phyloP scores from a whole-genome alignment of 1,140 invertebrate species.

The Drosophila sulfurigaster region DNA sequence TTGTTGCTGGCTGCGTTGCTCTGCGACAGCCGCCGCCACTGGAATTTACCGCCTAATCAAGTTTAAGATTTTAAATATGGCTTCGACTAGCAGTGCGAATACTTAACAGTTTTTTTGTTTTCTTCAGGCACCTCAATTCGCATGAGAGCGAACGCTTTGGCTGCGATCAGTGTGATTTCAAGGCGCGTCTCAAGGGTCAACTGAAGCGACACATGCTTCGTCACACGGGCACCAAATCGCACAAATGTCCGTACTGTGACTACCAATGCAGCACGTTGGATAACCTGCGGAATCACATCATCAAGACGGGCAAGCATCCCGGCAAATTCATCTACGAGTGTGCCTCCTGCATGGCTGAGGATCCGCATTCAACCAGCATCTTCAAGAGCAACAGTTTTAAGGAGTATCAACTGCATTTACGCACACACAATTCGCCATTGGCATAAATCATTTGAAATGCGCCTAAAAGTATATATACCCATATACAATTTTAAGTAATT shows the following conservation, averaged over 20 bases:
- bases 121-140: conserved; percentile 61
- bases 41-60: conserved; percentile 74
- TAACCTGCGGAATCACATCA: conserved; percentile 94
- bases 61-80: conserved; percentile 74
- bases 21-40: conserved; percentile 61
- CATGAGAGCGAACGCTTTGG: conserved; percentile 85
- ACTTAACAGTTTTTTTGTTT: conserved; percentile 22
- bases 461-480: not conserved
- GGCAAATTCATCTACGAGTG: conserved; percentile 93
- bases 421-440: conserved; percentile 23
- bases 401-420: conserved; percentile 66
- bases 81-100: conserved; percentile 33
- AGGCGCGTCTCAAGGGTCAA: conserved; percentile 88
- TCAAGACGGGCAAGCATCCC: conserved; percentile 91
- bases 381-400: conserved; percentile 67
- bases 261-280: conserved; percentile 93
- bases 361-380: conserved; percentile 30
- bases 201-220: conserved; percentile 91
- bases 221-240: conserved; percentile 93
- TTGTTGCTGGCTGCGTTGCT: conserved; percentile 62
- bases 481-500: not conserved
- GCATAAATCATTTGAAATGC: not conserved
- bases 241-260: conserved; percentile 92
- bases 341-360: conserved; percentile 86
- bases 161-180: conserved; percentile 89